Evolutionary conservation across 1,140 invertebrate genomes (phyloP).

Genomic region (Drosophila oshimai): DNA sequence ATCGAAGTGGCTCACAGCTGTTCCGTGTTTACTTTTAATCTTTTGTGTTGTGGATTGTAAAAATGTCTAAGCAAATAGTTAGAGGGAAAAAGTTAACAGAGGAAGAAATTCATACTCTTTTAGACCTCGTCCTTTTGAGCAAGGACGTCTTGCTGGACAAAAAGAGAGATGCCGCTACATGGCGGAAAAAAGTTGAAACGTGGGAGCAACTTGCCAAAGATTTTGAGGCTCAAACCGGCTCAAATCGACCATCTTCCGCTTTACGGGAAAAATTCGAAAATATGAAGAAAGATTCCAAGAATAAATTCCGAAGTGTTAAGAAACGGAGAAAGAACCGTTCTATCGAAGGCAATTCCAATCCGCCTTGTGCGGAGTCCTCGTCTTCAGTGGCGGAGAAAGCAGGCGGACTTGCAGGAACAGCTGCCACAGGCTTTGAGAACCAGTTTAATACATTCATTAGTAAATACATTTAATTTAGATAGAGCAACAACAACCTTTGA

Average conservation of each 20-base stretch:
- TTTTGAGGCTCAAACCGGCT: background rate
- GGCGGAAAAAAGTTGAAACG: background rate
- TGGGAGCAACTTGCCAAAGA: constrained; percentile 5
- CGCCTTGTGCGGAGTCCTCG: background rate
- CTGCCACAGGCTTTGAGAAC: background rate
- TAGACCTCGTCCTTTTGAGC: background rate
- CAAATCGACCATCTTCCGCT: background rate
- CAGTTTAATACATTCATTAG: too few species aligned
- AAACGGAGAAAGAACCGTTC: background rate
- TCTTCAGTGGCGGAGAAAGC: background rate
- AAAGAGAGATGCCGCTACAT: background rate
- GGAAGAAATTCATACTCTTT: background rate
- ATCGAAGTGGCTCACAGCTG: constrained; percentile 1
- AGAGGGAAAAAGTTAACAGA: constrained; percentile 11
- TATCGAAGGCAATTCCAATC: background rate
- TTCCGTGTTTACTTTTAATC: background rate
- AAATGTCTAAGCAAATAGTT: constrained; percentile 1
- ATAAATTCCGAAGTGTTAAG: background rate
- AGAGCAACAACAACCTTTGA: background rate
- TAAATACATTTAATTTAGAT: too few species aligned
- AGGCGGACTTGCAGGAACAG: background rate
- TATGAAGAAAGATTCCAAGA: constrained; percentile 1
- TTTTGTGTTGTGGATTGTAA: background rate
- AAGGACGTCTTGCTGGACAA: background rate
- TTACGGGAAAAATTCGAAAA: constrained; percentile 16